These are phyloP conservation scores for Zelleria hepariella DNA, from an alignment of 2,888 invertebrate species.

Conservation along the genomic window DNA sequence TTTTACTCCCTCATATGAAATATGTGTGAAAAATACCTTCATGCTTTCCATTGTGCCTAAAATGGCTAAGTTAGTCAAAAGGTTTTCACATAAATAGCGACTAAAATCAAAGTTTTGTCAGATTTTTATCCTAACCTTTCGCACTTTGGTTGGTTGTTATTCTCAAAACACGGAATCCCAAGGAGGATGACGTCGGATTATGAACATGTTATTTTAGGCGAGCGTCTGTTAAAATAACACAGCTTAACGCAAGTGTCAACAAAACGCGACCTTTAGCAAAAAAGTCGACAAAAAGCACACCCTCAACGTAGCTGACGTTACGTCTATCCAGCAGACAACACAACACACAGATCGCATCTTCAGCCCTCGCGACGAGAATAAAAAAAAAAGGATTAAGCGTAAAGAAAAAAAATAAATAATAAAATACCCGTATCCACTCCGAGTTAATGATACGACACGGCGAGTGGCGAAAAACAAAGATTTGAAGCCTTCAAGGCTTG, in stretches of 20 bases:
- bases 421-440: slow-evolving; percentile 60
- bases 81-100: too few relatives aligned
- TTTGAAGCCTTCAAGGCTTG: slow-evolving; percentile 47
- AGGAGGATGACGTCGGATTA: neutral
- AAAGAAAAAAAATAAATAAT: slow-evolving; percentile 64
- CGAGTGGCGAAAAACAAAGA: slow-evolving; percentile 67
- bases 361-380: neutral
- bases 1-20: too few relatives aligned
- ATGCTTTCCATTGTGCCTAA: too few relatives aligned
- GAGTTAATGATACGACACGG: slow-evolving; percentile 71
- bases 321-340: neutral
- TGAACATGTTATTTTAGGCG: neutral
- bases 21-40: too few relatives aligned
- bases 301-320: neutral
- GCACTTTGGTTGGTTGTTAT: neutral
- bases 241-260: neutral
- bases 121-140: neutral
- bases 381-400: slow-evolving; percentile 55
- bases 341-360: neutral
- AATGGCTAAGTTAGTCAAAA: too few relatives aligned
- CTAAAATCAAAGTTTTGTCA: neutral
- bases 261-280: neutral
- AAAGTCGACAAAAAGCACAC: neutral
- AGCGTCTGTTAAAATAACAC: neutral
- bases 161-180: neutral